These are phyloP conservation scores for Cuniculus paca DNA, from an alignment of 2,797 vertebrate species.

Conservation along the genomic window DNA sequence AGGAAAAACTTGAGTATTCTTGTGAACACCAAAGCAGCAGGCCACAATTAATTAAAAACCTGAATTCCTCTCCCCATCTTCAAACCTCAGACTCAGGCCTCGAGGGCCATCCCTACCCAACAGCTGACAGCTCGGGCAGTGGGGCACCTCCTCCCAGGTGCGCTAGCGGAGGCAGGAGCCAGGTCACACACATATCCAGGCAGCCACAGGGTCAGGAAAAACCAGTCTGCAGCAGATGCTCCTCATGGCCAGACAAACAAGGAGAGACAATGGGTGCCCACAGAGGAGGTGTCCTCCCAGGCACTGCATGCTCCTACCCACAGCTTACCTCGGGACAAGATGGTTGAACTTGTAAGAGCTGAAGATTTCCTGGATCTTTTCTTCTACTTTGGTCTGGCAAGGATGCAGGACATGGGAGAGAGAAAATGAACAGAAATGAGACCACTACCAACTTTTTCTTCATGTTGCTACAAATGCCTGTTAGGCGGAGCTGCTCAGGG, in stretches of 20 bases:
- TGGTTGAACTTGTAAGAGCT: conserved; percentile 92
- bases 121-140: neutral
- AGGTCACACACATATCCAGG: neutral
- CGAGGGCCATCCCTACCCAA: neutral
- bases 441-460: neutral
- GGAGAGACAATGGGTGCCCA: neutral
- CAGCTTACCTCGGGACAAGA: conserved; percentile 86
- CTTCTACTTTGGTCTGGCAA: conserved; percentile 94
- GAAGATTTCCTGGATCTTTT: conserved; percentile 93
- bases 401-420: conserved; percentile 85
- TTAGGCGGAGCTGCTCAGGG: no score
- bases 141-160: neutral
- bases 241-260: neutral
- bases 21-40: neutral
- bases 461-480: neutral
- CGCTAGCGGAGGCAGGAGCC: neutral
- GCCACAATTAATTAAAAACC: neutral
- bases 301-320: neutral
- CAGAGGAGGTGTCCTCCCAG: neutral
- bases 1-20: neutral
- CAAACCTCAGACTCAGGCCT: neutral
- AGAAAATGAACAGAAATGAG: conserved; percentile 55
- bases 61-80: neutral
- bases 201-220: neutral
- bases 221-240: neutral